Evolutionary conservation across 2,888 invertebrate species (phyloP), one percentile per base, ranked within the genome.

Genomic region (Helobdella robusta): DNA sequence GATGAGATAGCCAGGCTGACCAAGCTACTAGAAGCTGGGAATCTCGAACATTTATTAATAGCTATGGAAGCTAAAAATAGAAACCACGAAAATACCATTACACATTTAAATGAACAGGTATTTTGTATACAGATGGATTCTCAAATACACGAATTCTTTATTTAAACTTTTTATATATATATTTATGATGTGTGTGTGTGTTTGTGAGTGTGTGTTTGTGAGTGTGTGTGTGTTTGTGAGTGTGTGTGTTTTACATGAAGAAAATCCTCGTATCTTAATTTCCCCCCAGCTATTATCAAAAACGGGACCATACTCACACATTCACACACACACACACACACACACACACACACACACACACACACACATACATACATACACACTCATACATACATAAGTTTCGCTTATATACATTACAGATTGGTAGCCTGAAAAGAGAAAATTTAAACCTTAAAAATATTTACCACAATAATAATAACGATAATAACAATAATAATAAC

Each of bases 41-140:
- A 77, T 72, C 76, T 78, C 30, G 74, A 75, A 50, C 78, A 79
- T 71, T n/a, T n/a, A n/a, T 76, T 77, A 46, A 76, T 79, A 70
- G 75, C 78, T 67, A 73, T 79, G 59, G 79, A 79, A 73, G 73
- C 77, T 68, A 72, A 75, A 61, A 77, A 77, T 73, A 72, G 75
- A 67, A 74, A 75, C 68, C 78, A 79, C 66, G 78, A 79, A 69
- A 72, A 77, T 48, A 75, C 77, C 73, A 76, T 79, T 59, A 76
- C 77, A 34, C 78, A 79, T 64, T 75, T 79, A 35, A 79, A 78
- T 70, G 77, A 78, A 52, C 79, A 79, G 76, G 77, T 79, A 67
- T 46, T 59, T 36, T 28, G 23, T 28, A 28, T 40, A 40, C 40
- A 40, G 18, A 18, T n/a, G n/a, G n/a, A n/a, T n/a, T n/a, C n/a